phyloP scores from a whole-genome alignment of 2,797 vertebrate species.

The Darevskia nairensis region DNA sequence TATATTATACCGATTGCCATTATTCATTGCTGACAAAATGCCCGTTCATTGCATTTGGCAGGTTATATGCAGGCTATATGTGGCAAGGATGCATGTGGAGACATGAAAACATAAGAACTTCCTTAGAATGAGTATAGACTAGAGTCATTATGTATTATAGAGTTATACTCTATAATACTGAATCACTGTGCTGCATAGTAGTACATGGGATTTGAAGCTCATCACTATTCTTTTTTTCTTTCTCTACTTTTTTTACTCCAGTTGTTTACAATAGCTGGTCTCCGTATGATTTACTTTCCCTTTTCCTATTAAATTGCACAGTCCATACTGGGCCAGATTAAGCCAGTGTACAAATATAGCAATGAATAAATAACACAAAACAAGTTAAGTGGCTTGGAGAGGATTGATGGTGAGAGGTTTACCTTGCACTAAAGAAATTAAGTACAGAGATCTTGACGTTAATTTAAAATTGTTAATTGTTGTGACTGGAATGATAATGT shows the following conservation, averaged over 20 bases:
- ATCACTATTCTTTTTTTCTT: background rate
- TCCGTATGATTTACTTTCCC: slow-evolving; percentile 38
- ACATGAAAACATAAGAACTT: background rate
- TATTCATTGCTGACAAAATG: background rate
- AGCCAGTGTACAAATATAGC: slow-evolving; percentile 28
- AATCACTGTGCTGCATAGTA: background rate
- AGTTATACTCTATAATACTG: background rate
- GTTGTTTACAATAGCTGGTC: slow-evolving; percentile 49
- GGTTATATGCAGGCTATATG: background rate
- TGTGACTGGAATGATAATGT: slow-evolving; percentile 45
- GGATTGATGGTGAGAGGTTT: slow-evolving; percentile 8
- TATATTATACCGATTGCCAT: background rate
- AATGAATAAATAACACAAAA: slow-evolving; percentile 35
- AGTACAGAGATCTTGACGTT: slow-evolving; percentile 58
- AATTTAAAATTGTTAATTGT: slow-evolving; percentile 63
- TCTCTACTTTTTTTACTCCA: slow-evolving; percentile 41
- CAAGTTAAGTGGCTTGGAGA: slow-evolving; percentile 21
- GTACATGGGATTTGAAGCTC: background rate
- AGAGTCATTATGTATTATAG: background rate
- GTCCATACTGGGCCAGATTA: slow-evolving; percentile 36
- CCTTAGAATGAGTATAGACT: background rate
- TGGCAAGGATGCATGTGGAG: background rate
- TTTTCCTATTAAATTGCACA: slow-evolving; percentile 56
- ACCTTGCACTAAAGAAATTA: slow-evolving; percentile 55
- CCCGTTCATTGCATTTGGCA: background rate